These are phyloP conservation scores for Neoarius graeffei DNA, from an alignment of 2,113 vertebrate species.

Conservation along the genomic window DNA sequence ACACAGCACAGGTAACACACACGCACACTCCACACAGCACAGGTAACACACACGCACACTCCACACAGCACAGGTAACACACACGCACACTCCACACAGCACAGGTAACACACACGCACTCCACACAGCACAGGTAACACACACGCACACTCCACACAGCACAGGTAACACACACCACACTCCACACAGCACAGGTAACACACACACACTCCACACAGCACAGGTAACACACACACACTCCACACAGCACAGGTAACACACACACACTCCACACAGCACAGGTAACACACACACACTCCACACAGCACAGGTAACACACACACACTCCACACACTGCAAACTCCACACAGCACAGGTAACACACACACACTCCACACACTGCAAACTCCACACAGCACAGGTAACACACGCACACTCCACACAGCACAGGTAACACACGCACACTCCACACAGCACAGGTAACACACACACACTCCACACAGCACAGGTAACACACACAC, in stretches of 20 bases:
- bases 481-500: slow-evolving; percentile 62
- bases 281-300: slow-evolving; percentile 60
- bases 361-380: background rate
- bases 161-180: slow-evolving; percentile 65
- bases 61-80: background rate
- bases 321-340: too few species aligned
- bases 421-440: slow-evolving; percentile 61
- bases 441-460: slow-evolving; percentile 71
- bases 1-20: slow-evolving; percentile 47
- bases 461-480: slow-evolving; percentile 70
- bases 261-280: too few species aligned
- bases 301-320: slow-evolving; percentile 74
- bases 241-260: background rate
- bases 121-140: slow-evolving; percentile 18
- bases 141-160: slow-evolving; percentile 77
- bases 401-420: background rate
- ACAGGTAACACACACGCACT: background rate
- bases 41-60: slow-evolving; percentile 67
- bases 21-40: slow-evolving; percentile 77
- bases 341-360: background rate
- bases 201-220: too few species aligned
- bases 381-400: too few species aligned
- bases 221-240: too few species aligned
- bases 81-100: background rate
- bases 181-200: slow-evolving; percentile 71